phyloP scores from a whole-genome alignment of 2,888 invertebrate genomes.

The Leucophenga maculata region DNA sequence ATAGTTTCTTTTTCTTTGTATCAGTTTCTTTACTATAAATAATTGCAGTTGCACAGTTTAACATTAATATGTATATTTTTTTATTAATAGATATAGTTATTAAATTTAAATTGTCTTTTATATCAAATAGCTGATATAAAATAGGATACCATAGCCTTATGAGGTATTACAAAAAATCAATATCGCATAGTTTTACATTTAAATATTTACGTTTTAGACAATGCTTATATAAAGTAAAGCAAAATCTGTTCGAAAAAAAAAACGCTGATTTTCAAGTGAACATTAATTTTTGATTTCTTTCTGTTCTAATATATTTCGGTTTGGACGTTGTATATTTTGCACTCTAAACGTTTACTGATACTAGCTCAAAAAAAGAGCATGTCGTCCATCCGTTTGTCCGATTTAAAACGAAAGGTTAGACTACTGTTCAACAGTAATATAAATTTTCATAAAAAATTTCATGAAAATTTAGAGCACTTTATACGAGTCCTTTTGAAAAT shows the following conservation, averaged over 20 bases:
- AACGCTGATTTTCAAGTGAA: not conserved
- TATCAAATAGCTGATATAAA: slow-evolving; percentile 1
- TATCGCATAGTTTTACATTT: slow-evolving; percentile 12
- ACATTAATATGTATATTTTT: slow-evolving; percentile 31
- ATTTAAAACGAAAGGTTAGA: too few species aligned
- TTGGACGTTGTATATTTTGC: too few species aligned
- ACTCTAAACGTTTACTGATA: not conserved
- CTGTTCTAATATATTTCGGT: too few species aligned
- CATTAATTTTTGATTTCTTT: too few species aligned
- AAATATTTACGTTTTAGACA: too few species aligned
- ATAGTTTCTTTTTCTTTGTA: slow-evolving; percentile 17
- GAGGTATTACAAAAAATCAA: slow-evolving; percentile 18
- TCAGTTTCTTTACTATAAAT: slow-evolving; percentile 32
- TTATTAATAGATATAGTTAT: slow-evolving; percentile 26
- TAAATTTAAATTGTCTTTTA: not conserved
- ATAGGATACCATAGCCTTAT: slow-evolving; percentile 13
- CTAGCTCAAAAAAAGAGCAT: too few species aligned
- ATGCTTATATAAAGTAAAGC: not conserved
- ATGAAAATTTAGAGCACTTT: too few species aligned
- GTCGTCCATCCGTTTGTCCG: too few species aligned
- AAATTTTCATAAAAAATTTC: too few species aligned
- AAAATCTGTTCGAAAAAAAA: not conserved
- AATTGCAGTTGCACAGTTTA: slow-evolving; percentile 17
- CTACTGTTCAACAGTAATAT: too few species aligned
- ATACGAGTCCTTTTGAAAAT: too few species aligned